These are phyloP conservation scores for Eristalis intricaria DNA, from an alignment of 2,888 invertebrate species.

Conservation along the genomic window DNA sequence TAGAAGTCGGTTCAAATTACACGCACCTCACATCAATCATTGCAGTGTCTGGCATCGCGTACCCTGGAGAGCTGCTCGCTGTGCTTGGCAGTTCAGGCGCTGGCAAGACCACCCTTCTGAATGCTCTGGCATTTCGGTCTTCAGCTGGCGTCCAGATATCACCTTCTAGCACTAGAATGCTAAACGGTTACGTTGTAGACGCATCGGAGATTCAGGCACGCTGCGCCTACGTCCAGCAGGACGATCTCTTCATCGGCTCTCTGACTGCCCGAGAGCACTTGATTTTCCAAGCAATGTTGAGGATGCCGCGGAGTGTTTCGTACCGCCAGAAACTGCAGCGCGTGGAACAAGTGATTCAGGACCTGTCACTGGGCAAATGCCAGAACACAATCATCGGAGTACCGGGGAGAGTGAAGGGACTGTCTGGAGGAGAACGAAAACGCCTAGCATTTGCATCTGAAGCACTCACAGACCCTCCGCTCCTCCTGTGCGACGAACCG, in stretches of 20 bases:
- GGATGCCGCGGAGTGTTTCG: constrained; percentile 91
- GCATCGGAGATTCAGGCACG: constrained; percentile 88
- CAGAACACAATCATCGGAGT: constrained; percentile 95
- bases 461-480: constrained; percentile 95
- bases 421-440: constrained; percentile 98
- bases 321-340: constrained; percentile 88
- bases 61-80: constrained; percentile 92
- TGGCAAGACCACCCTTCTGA: constrained; percentile 96
- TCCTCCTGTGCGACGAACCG: constrained; percentile 98
- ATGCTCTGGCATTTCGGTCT: constrained; percentile 93
- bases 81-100: constrained; percentile 96
- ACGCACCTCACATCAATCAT: neutral
- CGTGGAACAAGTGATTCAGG: constrained; percentile 93
- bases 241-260: constrained; percentile 95
- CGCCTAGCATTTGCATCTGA: constrained; percentile 98
- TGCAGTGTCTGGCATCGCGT: constrained; percentile 90
- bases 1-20: neutral
- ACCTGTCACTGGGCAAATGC: constrained; percentile 93
- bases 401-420: constrained; percentile 92
- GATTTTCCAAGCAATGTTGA: constrained; percentile 92
- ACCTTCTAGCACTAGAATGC: constrained; percentile 82
- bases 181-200: constrained; percentile 90
- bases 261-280: constrained; percentile 95
- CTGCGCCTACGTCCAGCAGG: constrained; percentile 96
- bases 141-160: constrained; percentile 85